Conservation (phyloP, 1,140 invertebrate genomes). For the Bombus balteatus region DNA sequence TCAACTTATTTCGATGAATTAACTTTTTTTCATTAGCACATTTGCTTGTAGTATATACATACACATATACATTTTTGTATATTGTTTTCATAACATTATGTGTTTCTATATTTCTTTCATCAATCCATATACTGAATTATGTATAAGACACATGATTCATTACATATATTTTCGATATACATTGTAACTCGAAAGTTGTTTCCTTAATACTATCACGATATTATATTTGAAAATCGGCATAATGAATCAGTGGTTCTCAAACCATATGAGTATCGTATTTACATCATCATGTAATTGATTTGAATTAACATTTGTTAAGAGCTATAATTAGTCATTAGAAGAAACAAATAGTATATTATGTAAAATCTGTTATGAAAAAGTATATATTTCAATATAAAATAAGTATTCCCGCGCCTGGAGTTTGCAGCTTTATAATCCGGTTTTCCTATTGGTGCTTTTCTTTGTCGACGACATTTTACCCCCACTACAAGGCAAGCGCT, state of each 20-base stretch:
- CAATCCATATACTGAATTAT: background rate
- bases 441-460: constrained; percentile 33
- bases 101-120: background rate
- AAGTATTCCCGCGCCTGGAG: constrained; percentile 21
- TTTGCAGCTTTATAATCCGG: constrained; percentile 4
- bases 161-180: background rate
- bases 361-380: background rate
- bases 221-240: background rate
- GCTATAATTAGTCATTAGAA: background rate
- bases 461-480: constrained; percentile 14
- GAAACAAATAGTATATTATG: too few species aligned
- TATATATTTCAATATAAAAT: background rate
- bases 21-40: background rate
- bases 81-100: background rate
- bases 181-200: background rate
- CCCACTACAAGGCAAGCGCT: background rate
- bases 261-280: background rate
- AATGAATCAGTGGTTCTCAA: background rate
- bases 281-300: background rate
- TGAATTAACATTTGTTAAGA: background rate
- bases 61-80: background rate
- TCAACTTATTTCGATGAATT: too few species aligned
- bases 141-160: background rate
- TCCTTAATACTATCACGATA: background rate
- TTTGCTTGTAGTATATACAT: background rate